Conservation (phyloP, 2,797 vertebrate species). For the Salmo trutta region DNA sequence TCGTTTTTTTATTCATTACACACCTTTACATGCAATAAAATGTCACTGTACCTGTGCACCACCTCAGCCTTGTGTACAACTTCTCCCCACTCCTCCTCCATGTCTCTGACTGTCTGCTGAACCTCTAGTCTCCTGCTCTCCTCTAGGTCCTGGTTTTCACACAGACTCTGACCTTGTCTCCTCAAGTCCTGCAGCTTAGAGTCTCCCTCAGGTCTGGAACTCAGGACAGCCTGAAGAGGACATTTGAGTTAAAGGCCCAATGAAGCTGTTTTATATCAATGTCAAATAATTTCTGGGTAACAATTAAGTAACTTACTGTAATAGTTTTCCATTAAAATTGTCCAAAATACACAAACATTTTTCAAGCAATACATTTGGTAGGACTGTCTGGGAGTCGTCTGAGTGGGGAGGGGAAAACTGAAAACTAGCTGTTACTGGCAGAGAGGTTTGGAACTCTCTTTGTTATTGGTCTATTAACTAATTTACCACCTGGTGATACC, state of each 20-base stretch:
- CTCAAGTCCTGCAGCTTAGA: constrained; percentile 70
- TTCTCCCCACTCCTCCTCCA: constrained; percentile 68
- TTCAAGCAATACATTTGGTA: no score
- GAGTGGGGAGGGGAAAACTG: no score
- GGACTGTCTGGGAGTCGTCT: no score
- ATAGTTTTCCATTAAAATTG: no score
- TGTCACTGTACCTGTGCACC: constrained; percentile 51
- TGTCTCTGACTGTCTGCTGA: constrained; percentile 46
- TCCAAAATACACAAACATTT: no score
- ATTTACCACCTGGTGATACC: no score
- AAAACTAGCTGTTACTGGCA: no score
- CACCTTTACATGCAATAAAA: not conserved
- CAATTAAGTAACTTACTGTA: no score
- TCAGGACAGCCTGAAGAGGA: constrained; percentile 72
- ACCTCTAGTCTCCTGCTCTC: constrained; percentile 50
- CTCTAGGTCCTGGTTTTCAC: constrained; percentile 53
- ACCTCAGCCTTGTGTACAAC: constrained; percentile 54
- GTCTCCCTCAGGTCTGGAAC: constrained; percentile 74
- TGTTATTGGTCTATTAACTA: no score
- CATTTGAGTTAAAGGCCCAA: not conserved
- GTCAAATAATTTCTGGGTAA: no score
- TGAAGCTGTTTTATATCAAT: no score
- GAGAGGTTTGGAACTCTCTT: no score
- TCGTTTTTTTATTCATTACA: not conserved
- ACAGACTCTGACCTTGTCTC: constrained; percentile 58